Evolutionary conservation across 2,888 invertebrate species (phyloP).

Genomic region (Chaetogeoica ovagalla): DNA sequence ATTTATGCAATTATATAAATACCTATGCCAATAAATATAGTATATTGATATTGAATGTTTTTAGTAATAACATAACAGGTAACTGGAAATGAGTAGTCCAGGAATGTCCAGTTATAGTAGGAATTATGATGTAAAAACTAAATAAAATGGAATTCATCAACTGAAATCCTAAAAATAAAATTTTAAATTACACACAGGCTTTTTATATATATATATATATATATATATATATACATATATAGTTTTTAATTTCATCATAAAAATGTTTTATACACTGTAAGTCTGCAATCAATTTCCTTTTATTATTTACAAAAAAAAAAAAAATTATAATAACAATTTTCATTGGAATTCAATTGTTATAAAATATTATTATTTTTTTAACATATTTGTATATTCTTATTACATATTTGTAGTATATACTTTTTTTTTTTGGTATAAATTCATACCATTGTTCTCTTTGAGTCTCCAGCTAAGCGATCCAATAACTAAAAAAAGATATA

Average conservation of each 20-base stretch:
- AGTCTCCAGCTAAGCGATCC: constrained; percentile 79
- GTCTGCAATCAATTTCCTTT: neutral
- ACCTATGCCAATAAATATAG: neutral
- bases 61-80: neutral
- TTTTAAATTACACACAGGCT: neutral
- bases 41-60: neutral
- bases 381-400: no score
- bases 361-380: constrained; percentile 1
- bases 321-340: neutral
- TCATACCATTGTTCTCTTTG: constrained; percentile 82
- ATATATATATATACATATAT: neutral
- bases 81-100: constrained; percentile 29
- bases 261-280: constrained; percentile 1
- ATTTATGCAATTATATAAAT: constrained; percentile 21
- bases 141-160: constrained; percentile 18
- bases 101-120: constrained; percentile 41
- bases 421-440: neutral
- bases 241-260: neutral
- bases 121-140: constrained; percentile 29
- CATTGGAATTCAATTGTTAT: neutral
- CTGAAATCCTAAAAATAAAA: constrained; percentile 49
- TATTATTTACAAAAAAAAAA: constrained; percentile 5
- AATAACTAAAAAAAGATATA: constrained; percentile 66
- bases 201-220: constrained; percentile 8
- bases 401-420: neutral